phyloP scores from a whole-genome alignment of 2,797 vertebrate species.

The Scleropages formosus region DNA sequence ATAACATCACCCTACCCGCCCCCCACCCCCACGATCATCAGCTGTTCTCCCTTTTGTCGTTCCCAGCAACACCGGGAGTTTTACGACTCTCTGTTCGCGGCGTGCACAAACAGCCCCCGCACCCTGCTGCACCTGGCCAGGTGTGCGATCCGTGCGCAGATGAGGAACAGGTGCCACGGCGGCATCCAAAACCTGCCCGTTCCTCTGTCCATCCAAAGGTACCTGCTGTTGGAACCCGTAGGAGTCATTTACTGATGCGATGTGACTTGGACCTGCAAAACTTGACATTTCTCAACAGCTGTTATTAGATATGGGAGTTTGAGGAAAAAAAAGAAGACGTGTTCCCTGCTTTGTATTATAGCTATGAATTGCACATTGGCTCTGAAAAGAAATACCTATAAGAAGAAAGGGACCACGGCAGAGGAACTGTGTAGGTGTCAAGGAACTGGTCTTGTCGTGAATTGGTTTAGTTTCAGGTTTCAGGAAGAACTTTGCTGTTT shows the following conservation, averaged over 20 bases:
- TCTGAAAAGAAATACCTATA: no score
- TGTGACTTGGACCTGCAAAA: no score
- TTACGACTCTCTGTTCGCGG: conserved; percentile 84
- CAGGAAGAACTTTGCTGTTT: no score
- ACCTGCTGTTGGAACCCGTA: conserved; percentile 79
- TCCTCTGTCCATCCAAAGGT: conserved; percentile 70
- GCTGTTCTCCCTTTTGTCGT: conserved; percentile 19
- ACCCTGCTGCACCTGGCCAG: conserved; percentile 85
- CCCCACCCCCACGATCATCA: background rate
- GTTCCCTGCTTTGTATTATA: no score
- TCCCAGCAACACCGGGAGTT: conserved; percentile 78
- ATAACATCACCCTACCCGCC: no score
- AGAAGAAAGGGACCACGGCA: no score
- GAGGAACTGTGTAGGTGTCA: no score
- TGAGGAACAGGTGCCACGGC: conserved; percentile 64
- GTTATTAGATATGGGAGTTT: background rate
- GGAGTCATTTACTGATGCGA: conserved; percentile 65
- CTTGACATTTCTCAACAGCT: background rate
- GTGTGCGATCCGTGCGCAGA: conserved; percentile 70
- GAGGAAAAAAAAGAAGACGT: no score
- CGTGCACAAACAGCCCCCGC: conserved; percentile 82
- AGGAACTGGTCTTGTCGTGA: no score
- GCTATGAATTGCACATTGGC: no score
- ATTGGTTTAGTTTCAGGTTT: no score
- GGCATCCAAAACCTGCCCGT: conserved; percentile 67